phyloP scores from a whole-genome alignment of 2,113 vertebrate species.

The Penelope pileata region DNA sequence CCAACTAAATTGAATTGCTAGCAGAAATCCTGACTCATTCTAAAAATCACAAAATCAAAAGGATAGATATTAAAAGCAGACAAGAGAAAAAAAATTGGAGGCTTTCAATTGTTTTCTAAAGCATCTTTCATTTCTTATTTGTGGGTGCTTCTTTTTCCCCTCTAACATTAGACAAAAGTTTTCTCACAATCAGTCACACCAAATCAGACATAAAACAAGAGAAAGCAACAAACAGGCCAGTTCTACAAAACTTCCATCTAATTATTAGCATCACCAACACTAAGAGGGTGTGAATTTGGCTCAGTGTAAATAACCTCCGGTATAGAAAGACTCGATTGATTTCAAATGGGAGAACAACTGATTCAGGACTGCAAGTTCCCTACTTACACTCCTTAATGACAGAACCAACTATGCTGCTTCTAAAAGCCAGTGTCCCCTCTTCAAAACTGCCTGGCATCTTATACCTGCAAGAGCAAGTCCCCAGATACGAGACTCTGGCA shows the following conservation, averaged over 20 bases:
- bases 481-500: fast-evolving
- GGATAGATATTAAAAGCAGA: neutral
- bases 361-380: neutral
- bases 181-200: neutral
- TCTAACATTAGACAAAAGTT: neutral
- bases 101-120: neutral
- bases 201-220: neutral
- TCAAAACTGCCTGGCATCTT: neutral
- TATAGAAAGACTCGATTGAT: neutral
- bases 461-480: neutral
- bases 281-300: neutral
- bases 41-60: neutral
- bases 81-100: neutral
- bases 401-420: neutral
- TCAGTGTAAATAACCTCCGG: neutral
- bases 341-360: neutral
- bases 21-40: neutral
- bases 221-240: neutral
- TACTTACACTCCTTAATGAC: no score
- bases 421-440: neutral
- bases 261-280: neutral
- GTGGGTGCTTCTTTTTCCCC: neutral
- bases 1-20: neutral
- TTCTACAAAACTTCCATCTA: neutral
- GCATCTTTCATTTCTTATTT: neutral